Evolutionary conservation across 2,797 vertebrate species (phyloP).

Genomic region (Lepus oiostolus): DNA sequence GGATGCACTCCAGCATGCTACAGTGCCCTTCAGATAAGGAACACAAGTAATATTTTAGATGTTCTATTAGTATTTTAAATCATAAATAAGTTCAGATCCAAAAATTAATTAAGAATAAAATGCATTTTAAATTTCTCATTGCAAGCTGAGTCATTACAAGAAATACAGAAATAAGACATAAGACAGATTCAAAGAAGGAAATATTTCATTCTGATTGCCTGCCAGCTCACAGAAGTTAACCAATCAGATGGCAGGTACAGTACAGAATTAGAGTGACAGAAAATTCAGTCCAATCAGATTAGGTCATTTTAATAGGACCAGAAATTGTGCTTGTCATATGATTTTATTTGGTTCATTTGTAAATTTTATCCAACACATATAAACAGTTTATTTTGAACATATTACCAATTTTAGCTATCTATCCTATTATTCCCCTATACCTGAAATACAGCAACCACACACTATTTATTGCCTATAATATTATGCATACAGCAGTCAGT

Average conservation of each 20-base stretch:
- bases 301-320: conserved; percentile 37
- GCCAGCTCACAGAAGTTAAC: conserved; percentile 56
- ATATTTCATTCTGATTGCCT: conserved; percentile 50
- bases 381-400: conserved; percentile 52
- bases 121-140: conserved; percentile 16
- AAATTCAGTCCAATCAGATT: conserved; percentile 32
- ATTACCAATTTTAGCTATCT: conserved; percentile 53
- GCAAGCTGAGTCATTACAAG: conserved; percentile 47
- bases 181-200: conserved; percentile 53
- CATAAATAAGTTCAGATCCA: background rate
- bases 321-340: conserved; percentile 29
- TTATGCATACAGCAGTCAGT: background rate
- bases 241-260: background rate
- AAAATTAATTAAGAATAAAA: conserved; percentile 53
- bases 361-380: conserved; percentile 35
- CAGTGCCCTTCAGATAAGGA: conserved; percentile 24
- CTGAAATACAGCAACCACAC: conserved; percentile 10
- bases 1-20: background rate
- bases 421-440: conserved; percentile 6
- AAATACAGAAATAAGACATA: conserved; percentile 63
- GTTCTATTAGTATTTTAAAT: conserved; percentile 63
- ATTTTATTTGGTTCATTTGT: conserved; percentile 52
- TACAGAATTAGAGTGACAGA: conserved; percentile 24
- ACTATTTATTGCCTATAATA: conserved; percentile 53
- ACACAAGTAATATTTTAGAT: conserved; percentile 42